These are phyloP conservation scores for Diploscapter pachys DNA, from an alignment of 1,140 invertebrate genomes.

Conservation along the genomic window DNA sequence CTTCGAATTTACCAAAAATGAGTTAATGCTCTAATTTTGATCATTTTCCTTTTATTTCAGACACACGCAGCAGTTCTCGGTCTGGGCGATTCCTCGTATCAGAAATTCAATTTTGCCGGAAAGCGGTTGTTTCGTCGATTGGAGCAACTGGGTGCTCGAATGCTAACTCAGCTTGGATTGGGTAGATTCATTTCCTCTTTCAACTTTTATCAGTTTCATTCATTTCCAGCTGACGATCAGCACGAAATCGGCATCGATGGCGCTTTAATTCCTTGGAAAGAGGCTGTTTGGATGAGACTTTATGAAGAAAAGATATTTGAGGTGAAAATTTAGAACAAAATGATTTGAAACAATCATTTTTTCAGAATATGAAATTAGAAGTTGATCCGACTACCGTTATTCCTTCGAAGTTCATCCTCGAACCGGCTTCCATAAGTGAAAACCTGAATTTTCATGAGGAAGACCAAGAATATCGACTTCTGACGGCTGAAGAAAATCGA, in stretches of 20 bases:
- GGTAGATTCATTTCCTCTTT: not conserved
- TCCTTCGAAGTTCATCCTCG: slow-evolving; percentile 60
- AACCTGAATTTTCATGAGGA: not conserved
- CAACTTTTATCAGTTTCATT: too few relatives aligned
- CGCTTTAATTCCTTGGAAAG: slow-evolving; percentile 75
- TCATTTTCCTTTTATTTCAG: slow-evolving; percentile 7
- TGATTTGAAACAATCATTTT: slow-evolving; percentile 14
- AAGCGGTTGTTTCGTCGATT: slow-evolving; percentile 76
- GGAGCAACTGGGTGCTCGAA: slow-evolving; percentile 74
- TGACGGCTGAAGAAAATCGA: slow-evolving; percentile 60
- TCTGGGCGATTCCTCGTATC: slow-evolving; percentile 90
- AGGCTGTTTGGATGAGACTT: slow-evolving; percentile 71
- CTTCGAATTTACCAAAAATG: not conserved
- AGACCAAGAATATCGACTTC: slow-evolving; percentile 9
- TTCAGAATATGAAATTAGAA: slow-evolving; percentile 22
- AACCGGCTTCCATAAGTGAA: slow-evolving; percentile 12
- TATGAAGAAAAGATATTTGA: slow-evolving; percentile 60
- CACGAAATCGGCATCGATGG: slow-evolving; percentile 89
- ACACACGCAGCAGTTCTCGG: slow-evolving; percentile 79
- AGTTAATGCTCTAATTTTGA: not conserved
- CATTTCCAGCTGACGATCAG: slow-evolving; percentile 77
- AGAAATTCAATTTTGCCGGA: slow-evolving; percentile 88
- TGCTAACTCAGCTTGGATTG: not conserved
- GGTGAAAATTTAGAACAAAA: slow-evolving; percentile 47
- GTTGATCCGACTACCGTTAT: slow-evolving; percentile 40